Evolutionary conservation across 1,140 invertebrate genomes (phyloP).

Genomic region (Musca domestica): DNA sequence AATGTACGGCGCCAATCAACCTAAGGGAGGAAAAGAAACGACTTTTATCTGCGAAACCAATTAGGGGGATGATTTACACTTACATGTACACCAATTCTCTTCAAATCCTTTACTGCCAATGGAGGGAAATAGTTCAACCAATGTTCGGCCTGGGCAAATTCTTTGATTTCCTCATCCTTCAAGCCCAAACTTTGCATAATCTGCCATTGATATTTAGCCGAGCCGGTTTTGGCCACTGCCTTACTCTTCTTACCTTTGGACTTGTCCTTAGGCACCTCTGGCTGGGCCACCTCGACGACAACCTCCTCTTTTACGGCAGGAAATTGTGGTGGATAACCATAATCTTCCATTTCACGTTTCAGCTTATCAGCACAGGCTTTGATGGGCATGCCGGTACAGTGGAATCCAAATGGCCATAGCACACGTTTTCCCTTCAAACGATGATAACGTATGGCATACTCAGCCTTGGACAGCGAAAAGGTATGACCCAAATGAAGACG

Average conservation of each 20-base stretch:
- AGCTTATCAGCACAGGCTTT: slow-evolving; percentile 98
- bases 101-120: slow-evolving; percentile 80
- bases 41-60: too few species aligned
- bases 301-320: slow-evolving; percentile 62
- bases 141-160: slow-evolving; percentile 87
- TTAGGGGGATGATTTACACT: too few species aligned
- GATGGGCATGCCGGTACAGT: slow-evolving; percentile 97
- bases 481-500: slow-evolving; percentile 95
- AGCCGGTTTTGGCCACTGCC: slow-evolving; percentile 87
- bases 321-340: slow-evolving; percentile 91
- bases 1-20: slow-evolving; percentile 96
- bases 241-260: slow-evolving; percentile 99
- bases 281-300: slow-evolving; percentile 57
- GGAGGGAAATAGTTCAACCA: slow-evolving; percentile 98
- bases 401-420: slow-evolving; percentile 97
- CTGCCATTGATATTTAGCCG: slow-evolving; percentile 96
- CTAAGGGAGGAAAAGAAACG: slow-evolving; percentile 54
- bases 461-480: slow-evolving; percentile 96
- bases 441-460: slow-evolving; percentile 92
- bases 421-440: slow-evolving; percentile 87
- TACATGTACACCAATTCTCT: slow-evolving; percentile 86
- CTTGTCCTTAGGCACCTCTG: slow-evolving; percentile 83
- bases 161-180: slow-evolving; percentile 84
- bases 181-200: slow-evolving; percentile 96
- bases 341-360: slow-evolving; percentile 88